Evolutionary conservation across 1,140 invertebrate species (phyloP), one percentile per base, ranked within the genome.

Genomic region (Drosophila lowei): DNA sequence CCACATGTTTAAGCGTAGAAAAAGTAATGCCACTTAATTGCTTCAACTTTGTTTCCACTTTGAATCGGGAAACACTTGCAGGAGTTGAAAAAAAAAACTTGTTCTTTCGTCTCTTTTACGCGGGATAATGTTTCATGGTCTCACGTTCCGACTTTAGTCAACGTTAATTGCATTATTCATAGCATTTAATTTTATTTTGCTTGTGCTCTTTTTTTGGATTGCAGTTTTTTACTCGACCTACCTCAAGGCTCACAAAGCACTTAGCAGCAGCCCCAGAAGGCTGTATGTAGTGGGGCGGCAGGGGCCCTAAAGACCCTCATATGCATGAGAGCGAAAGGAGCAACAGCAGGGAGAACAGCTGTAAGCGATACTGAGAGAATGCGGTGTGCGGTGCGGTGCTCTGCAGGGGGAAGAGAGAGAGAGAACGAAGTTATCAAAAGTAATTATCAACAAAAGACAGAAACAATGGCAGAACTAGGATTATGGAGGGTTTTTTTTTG

Each of bases 371-470:
- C 54, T 9, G 30, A 16, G 42, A 16, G 18, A 54, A 30, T 18
- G 5, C 13, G 38, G 16, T 13, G 15, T 13, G 15, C 23, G 2
- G 30, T 18, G 5, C 13, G 38, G 16, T 13, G 15, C 13, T 11
- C 23, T 9, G 30, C 30, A 9, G 53, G 42, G 23, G 8, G 7
- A 25, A 4, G 25, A 8, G 47, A 18, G 18, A 48, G 52, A 68
- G 65, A 57, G 63, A 57, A 28, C 44, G 43, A 74, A 74, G 70
- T 65, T 74, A 74, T 74, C 70, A 73, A 74, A 74, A 74, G 71
- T 74, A 74, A 74, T 74, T 74, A 74, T 74, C 70, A 74, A 74
- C 71, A 73, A 73, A 58, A 73, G 71, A 65, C 71, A 74, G 71
- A 59, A 73, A 73, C 70, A 73, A 73, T 73, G 59, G 50, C 68